These are phyloP conservation scores for Poecilia picta DNA, from an alignment of 2,797 vertebrate species.

Conservation along the genomic window DNA sequence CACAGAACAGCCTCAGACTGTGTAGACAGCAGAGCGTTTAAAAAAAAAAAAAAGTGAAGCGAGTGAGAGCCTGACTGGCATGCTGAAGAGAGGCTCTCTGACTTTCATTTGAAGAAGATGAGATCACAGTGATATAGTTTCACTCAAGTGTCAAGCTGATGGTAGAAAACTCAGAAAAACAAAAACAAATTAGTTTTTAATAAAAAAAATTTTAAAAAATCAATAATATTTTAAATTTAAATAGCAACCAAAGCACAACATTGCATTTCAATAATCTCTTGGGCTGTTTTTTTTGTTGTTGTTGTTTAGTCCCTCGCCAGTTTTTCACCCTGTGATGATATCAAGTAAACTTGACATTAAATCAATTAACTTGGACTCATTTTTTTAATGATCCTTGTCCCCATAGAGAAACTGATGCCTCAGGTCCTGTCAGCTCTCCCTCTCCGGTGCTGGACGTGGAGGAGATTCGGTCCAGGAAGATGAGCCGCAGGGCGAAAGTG, in stretches of 20 bases:
- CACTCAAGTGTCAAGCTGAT: conserved; percentile 41
- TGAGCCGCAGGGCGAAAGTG: conserved; percentile 90
- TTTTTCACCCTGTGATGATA: not conserved
- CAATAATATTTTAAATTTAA: not conserved
- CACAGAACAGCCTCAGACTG: conserved; percentile 60
- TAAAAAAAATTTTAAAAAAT: not conserved
- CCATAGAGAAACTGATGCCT: conserved; percentile 91
- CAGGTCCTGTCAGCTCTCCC: conserved; percentile 69
- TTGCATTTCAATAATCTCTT: not conserved
- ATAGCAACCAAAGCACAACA: not conserved
- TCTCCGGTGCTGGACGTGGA: conserved; percentile 79
- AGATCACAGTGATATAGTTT: conserved; percentile 55
- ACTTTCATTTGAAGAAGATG: conserved; percentile 69
- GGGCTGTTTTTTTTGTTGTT: not conserved
- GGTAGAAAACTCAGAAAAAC: conserved; percentile 17
- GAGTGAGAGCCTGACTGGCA: conserved; percentile 68
- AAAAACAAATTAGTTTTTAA: conserved; percentile 11
- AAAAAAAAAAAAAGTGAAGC: conserved; percentile 32
- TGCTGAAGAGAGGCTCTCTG: conserved; percentile 69
- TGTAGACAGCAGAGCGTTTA: conserved; percentile 63
- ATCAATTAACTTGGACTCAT: not conserved
- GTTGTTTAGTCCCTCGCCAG: not conserved
- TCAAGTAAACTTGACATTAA: not conserved
- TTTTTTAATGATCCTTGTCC: not conserved
- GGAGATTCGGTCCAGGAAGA: conserved; percentile 83